A percentile compares a stretch with the other conserved stretches of the same genome.
Evolutionary conservation across 2,113 vertebrate species (phyloP).

Genomic region (Panthera tigris): DNA sequence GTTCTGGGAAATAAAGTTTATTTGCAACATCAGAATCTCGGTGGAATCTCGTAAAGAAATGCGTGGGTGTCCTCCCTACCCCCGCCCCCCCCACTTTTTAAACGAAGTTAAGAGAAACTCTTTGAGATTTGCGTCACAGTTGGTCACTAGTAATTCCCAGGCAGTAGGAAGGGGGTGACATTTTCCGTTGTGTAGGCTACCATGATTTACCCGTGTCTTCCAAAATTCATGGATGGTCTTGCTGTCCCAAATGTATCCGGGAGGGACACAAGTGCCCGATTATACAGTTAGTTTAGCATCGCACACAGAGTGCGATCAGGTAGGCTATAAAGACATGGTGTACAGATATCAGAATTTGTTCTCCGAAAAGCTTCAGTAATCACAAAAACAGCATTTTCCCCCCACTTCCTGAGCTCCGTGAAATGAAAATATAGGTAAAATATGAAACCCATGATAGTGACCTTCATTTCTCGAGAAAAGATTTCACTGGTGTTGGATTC

Average conservation of each 20-base stretch:
- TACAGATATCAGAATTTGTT: constrained; percentile 7
- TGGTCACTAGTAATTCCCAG: neutral
- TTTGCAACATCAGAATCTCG: neutral
- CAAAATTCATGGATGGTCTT: neutral
- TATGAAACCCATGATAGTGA: neutral
- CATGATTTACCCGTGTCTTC: neutral
- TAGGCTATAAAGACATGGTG: neutral
- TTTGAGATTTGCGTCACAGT: neutral
- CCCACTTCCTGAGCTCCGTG: constrained; percentile 13
- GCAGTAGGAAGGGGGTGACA: neutral
- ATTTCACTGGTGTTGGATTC: neutral
- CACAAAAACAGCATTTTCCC: neutral
- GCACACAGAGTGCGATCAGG: neutral
- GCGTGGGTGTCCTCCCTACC: too few species aligned
- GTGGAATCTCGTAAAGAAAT: constrained; percentile 46
- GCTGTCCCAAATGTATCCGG: neutral
- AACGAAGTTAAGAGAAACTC: constrained; percentile 34
- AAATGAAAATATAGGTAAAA: constrained; percentile 1
- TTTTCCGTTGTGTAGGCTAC: neutral
- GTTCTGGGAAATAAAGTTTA: neutral
- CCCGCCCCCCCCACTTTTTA: neutral
- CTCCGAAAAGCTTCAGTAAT: neutral
- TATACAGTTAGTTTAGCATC: neutral
- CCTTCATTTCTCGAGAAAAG: neutral
- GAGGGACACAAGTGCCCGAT: neutral